Evolutionary conservation across 2,797 vertebrate species (phyloP), one percentile per base, ranked within the genome.

Genomic region (Acipenser oxyrinchus): DNA sequence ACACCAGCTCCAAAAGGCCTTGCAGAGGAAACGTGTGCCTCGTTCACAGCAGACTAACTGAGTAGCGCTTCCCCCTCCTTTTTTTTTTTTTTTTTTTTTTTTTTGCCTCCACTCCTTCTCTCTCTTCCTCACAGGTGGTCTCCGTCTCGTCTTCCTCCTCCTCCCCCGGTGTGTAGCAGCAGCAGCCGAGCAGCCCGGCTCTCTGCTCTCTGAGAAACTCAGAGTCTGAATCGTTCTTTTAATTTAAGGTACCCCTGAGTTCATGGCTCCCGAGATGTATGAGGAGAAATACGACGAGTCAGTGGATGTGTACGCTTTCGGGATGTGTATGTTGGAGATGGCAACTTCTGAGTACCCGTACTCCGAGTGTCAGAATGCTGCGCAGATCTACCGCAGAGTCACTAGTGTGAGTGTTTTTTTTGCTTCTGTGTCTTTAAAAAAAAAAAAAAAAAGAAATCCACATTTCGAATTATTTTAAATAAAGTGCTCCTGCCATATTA

Each of bases 291-390:
- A 99, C 83, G 96, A 98, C 92, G 96, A 99, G 84, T 97, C 95
- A 82, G 96, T 98, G 92, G 96, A 99, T 87, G 96, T 99, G 68
- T 99, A 99, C 94, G 95, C 96, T 91, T 98, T 99, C 95, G 96
- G 96, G 85, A 99, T 99, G 96, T 99, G 96, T 91, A 99, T 99
- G 96, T 92, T 98, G 90, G 96, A 99, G 94, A 99, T 99, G 96
- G 96, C 96, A 87, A 99, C 96, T 62, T 99, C 96, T 79, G 96
- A 99, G 82, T 99, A 98, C 85, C 96, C 96, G 74, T 99, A 99
- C 89, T 98, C 96, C 77, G 96, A 99, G 89, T 99, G 96, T 91
- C 96, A 99, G 87, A 99, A 99, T 76, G 96, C 96, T 77, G 96
- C 96, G 73, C 96, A 99, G 94, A 99, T 99, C 94, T 99, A 98